phyloP scores from a whole-genome alignment of 2,888 invertebrate species.

The Microplitis deprimator region DNA sequence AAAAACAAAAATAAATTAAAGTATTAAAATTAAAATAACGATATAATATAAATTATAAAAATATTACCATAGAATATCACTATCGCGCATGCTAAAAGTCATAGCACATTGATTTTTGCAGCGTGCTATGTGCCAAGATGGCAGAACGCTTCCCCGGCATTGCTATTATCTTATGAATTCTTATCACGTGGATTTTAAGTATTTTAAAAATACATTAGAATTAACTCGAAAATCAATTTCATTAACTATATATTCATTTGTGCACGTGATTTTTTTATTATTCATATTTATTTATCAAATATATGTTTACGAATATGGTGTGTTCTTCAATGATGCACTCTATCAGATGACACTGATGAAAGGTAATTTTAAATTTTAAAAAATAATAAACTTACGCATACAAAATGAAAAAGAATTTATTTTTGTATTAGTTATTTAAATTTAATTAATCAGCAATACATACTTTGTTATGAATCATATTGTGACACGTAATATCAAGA shows the following conservation, averaged over 20 bases:
- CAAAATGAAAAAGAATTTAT: not conserved
- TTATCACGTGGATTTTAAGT: constrained; percentile 29
- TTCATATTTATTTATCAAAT: constrained; percentile 22
- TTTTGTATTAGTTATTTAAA: not conserved
- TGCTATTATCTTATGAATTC: constrained; percentile 62
- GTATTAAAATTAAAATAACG: not conserved
- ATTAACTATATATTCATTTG: not conserved
- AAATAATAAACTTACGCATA: not conserved
- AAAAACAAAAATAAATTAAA: not conserved
- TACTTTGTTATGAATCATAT: not conserved
- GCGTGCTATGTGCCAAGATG: constrained; percentile 48
- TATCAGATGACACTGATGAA: constrained; percentile 64
- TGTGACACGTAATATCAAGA: not conserved
- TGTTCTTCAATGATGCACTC: constrained; percentile 60
- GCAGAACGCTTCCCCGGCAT: constrained; percentile 57
- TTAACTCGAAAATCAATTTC: not conserved
- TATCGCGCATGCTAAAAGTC: constrained; percentile 39
- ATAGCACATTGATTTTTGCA: constrained; percentile 50
- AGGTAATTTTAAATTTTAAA: constrained; percentile 46
- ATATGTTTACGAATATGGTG: constrained; percentile 45
- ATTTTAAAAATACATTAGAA: constrained; percentile 7
- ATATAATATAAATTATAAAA: not conserved
- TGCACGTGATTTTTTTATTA: not conserved
- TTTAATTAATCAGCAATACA: not conserved
- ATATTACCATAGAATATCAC: not conserved